Evolutionary conservation across 2,888 invertebrate genomes (phyloP).

Genomic region (Dynastes hyllus): DNA sequence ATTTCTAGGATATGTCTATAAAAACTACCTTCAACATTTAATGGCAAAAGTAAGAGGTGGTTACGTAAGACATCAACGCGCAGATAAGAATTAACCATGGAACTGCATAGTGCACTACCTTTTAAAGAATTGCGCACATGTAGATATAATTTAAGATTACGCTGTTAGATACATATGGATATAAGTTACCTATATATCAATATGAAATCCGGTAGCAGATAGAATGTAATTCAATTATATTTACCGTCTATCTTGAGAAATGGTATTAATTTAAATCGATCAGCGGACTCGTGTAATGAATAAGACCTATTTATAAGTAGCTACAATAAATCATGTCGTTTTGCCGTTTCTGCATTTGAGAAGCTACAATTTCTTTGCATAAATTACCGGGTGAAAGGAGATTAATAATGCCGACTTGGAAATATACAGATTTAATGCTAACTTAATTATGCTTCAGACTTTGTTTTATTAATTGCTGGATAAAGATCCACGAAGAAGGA

Average conservation of each 20-base stretch:
- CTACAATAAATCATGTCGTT: constrained; percentile 42
- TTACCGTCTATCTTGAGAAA: background rate
- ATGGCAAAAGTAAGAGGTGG: too few species aligned
- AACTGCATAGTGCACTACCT: too few species aligned
- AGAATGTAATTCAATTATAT: constrained; percentile 25
- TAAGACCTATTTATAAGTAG: constrained; percentile 34
- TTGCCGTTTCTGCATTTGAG: constrained; percentile 18
- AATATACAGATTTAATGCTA: constrained; percentile 49
- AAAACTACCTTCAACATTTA: too few species aligned
- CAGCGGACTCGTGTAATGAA: constrained; percentile 35
- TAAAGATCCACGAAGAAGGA: constrained; percentile 36
- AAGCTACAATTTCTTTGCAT: constrained; percentile 43
- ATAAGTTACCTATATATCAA: background rate
- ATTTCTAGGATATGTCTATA: too few species aligned
- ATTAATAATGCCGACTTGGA: constrained; percentile 48
- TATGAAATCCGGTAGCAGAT: background rate
- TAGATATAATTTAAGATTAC: too few species aligned
- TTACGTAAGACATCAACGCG: too few species aligned
- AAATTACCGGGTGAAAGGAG: constrained; percentile 34
- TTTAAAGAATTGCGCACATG: too few species aligned
- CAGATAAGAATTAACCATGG: too few species aligned
- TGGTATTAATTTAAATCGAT: constrained; percentile 22
- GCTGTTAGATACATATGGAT: too few species aligned
- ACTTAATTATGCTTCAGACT: constrained; percentile 52
- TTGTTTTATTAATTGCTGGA: constrained; percentile 54